These are phyloP conservation scores for Yponomeuta cagnagella DNA, from an alignment of 2,888 invertebrate species.

Conservation along the genomic window DNA sequence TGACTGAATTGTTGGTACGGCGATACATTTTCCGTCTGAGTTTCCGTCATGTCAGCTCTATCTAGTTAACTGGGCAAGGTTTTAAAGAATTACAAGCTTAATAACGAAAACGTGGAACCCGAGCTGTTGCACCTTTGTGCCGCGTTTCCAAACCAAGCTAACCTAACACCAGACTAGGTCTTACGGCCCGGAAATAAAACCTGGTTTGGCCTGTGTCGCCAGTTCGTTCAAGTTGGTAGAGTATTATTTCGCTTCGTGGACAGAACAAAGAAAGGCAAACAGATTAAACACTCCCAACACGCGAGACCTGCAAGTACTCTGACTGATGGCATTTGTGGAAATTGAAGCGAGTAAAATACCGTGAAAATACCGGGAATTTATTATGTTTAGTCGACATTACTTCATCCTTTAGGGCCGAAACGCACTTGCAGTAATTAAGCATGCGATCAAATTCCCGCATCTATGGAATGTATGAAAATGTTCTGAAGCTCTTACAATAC, in stretches of 20 bases:
- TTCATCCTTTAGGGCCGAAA: too few relatives aligned
- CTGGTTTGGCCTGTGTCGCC: neutral
- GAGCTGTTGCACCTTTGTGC: constrained; percentile 3
- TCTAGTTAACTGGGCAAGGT: neutral
- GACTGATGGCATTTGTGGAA: neutral
- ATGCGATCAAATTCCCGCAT: too few relatives aligned
- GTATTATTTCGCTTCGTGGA: constrained; percentile 9
- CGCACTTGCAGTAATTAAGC: too few relatives aligned
- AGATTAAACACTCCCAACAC: constrained; percentile 20
- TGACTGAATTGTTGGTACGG: too few relatives aligned
- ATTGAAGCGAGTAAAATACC: neutral
- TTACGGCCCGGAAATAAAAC: neutral
- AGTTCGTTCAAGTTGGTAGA: neutral
- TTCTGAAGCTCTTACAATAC: too few relatives aligned
- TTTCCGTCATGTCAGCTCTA: neutral
- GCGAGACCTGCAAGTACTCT: constrained; percentile 15
- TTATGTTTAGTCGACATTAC: too few relatives aligned
- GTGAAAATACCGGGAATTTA: neutral
- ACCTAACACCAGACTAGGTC: neutral
- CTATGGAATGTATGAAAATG: too few relatives aligned
- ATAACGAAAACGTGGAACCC: constrained; percentile 6
- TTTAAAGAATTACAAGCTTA: constrained; percentile 10
- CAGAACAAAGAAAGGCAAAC: constrained; percentile 20
- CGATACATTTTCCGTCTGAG: too few relatives aligned
- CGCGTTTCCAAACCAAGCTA: neutral